Base-by-base conservation (phyloP, 2,113 vertebrate genomes). In the Furnarius figulus region DNA sequence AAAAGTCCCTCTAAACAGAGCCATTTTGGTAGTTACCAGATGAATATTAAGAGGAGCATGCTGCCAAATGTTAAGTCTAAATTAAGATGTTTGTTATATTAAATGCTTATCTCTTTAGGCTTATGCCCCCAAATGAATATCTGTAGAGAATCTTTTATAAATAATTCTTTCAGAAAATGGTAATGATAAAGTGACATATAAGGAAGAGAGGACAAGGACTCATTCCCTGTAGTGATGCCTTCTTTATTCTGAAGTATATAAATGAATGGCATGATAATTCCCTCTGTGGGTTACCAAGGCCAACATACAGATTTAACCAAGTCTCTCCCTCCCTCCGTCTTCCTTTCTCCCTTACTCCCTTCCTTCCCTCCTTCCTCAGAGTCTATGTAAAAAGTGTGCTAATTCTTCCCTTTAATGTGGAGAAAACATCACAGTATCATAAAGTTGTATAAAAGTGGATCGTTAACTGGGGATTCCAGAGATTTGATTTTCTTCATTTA, bases 161-260 rank as follows among this genome's bases (percentile, higher is more conserved):
- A 90, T 94, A 96, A 82, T 96, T 92, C 39, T 93, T 95, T 85
- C 68, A 87, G 65, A 85, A 96, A 83, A 91, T 70, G 6, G 50
- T 81, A 78, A 56, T 47, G n/a, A 80, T 83, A 35, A 92, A 85
- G 30, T 67, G 62, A 62, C 80, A 93, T 89, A 21, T 66, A 62
- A 49, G n/a, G 44, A 87, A 78, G 72, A 74, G 61, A 81, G 68
- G 73, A 53, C 50, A 65, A 90, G 59, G 56, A 80, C 52, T 92
- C 9, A 10, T 88, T 84, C 50, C 67, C 82, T 65, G 42, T 66
- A 53, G 47, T 77, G 72, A 53, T 58, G 46, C n/a, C 35, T 87
- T 96, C 42, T 72, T 80, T 58, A 65, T 79, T 92, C 52, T 88
- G 77, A 95, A 86, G 11, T 0, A 0, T 58, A 37, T 46, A 55